Evolutionary conservation across 1,140 invertebrate species (phyloP).

Genomic region (Listronotus bonariensis): DNA sequence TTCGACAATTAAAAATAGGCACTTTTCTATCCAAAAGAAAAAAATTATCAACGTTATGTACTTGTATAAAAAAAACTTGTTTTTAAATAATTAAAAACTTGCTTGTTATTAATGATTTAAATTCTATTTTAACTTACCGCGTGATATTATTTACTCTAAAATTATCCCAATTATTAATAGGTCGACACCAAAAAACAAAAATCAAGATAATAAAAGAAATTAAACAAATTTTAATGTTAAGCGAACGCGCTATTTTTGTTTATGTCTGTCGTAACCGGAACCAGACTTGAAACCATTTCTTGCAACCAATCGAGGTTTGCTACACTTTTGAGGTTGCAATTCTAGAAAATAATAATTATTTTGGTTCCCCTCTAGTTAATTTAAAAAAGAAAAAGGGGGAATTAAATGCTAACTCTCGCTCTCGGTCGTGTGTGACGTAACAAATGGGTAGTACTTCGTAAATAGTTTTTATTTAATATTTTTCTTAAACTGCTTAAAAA

Average conservation of each 20-base stretch:
- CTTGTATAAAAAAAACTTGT: too few relatives aligned
- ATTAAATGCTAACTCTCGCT: constrained; percentile 19
- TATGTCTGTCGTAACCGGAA: neutral
- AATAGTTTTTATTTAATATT: too few relatives aligned
- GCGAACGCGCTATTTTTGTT: constrained; percentile 4
- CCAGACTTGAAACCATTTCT: constrained; percentile 7
- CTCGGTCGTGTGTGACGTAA: constrained; percentile 18
- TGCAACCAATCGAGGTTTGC: constrained; percentile 16
- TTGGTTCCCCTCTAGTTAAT: constrained; percentile 31
- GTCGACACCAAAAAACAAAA: too few relatives aligned
- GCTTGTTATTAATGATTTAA: too few relatives aligned
- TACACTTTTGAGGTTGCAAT: constrained; percentile 20
- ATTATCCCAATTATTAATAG: too few relatives aligned
- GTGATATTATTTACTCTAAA: too few relatives aligned
- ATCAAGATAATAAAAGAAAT: neutral
- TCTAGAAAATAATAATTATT: constrained; percentile 20
- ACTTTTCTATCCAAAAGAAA: too few relatives aligned
- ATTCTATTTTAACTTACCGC: too few relatives aligned
- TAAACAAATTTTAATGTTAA: neutral
- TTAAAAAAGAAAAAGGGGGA: constrained; percentile 27
- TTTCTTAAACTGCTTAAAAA: too few relatives aligned
- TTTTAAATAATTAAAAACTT: too few relatives aligned
- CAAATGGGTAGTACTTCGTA: neutral
- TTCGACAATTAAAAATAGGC: too few relatives aligned
- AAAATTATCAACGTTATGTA: too few relatives aligned